Percentiles rank a stretch among this genome's conserved stretches.
These are phyloP conservation scores for Bradysia coprophila DNA, from an alignment of 1,140 invertebrate genomes.

Conservation along the genomic window DNA sequence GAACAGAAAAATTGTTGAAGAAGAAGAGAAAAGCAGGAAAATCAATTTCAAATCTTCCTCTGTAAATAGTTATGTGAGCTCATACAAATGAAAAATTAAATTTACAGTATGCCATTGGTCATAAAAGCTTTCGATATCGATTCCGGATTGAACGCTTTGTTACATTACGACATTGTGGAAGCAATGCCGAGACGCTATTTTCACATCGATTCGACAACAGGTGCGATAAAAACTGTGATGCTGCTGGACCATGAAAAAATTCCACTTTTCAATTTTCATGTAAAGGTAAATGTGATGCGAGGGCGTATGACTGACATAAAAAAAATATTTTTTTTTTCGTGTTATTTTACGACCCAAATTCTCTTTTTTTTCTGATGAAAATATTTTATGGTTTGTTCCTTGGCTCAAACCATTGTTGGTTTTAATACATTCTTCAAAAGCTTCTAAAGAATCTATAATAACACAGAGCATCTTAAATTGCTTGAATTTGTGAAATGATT, in stretches of 20 bases:
- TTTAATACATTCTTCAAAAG: too few relatives aligned
- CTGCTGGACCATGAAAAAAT: conserved; percentile 66
- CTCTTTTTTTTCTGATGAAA: too few relatives aligned
- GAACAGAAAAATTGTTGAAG: background rate
- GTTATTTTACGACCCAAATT: too few relatives aligned
- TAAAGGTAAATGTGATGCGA: conserved; percentile 30
- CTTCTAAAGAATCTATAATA: too few relatives aligned
- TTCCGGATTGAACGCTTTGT: conserved; percentile 59
- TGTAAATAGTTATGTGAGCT: background rate
- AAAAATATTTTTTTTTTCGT: background rate
- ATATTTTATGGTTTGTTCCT: too few relatives aligned
- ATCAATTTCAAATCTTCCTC: background rate
- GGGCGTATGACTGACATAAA: too few relatives aligned
- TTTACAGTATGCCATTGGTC: conserved; percentile 50
- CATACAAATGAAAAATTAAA: conserved; percentile 6
- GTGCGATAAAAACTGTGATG: conserved; percentile 61
- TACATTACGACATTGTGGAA: conserved; percentile 74
- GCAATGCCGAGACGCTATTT: conserved; percentile 52
- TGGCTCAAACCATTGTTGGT: too few relatives aligned
- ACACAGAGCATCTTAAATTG: too few relatives aligned
- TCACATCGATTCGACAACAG: conserved; percentile 72
- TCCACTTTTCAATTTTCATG: conserved; percentile 52
- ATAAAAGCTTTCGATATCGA: conserved; percentile 61
- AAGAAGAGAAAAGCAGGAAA: background rate
- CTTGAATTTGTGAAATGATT: too few relatives aligned